Evolutionary conservation across 35 echinoderm and acorn worm species (phyloP).

Genomic region (Strongylocentrotus purpuratus): DNA sequence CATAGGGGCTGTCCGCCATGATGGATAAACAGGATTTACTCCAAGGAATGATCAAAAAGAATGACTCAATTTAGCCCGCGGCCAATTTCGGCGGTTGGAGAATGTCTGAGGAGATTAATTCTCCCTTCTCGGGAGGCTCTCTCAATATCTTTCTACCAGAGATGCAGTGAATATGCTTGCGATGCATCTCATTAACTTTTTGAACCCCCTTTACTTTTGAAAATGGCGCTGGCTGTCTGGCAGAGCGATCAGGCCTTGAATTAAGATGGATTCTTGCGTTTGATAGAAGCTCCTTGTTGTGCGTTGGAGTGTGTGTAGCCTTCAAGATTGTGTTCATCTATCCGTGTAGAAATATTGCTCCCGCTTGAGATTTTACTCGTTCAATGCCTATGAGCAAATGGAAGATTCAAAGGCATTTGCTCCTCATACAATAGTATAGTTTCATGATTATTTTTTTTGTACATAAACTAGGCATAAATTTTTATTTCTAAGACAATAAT

Average conservation of each 20-base stretch:
- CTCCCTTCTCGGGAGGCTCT: not conserved
- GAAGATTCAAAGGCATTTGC: not conserved
- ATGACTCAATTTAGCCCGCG: conserved; percentile 20
- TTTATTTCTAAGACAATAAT: no score
- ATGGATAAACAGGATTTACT: not conserved
- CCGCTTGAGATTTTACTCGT: not conserved
- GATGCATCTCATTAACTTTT: conserved; percentile 36
- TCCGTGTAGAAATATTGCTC: not conserved
- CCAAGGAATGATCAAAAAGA: not conserved
- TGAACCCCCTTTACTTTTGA: not conserved
- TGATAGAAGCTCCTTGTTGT: not conserved
- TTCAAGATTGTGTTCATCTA: not conserved
- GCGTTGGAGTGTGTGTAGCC: not conserved
- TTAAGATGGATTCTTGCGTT: not conserved
- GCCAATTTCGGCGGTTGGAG: not conserved
- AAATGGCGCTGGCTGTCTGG: conserved; percentile 25
- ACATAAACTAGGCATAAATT: no score
- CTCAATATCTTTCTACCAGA: not conserved
- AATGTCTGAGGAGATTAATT: conserved; percentile 6
- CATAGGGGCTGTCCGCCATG: not conserved
- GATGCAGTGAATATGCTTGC: not conserved
- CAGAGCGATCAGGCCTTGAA: not conserved
- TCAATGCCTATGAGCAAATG: not conserved
- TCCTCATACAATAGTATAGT: no score
- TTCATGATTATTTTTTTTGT: no score